Evolutionary conservation across 2,797 vertebrate species (phyloP).

Genomic region (Forpus xanthops): DNA sequence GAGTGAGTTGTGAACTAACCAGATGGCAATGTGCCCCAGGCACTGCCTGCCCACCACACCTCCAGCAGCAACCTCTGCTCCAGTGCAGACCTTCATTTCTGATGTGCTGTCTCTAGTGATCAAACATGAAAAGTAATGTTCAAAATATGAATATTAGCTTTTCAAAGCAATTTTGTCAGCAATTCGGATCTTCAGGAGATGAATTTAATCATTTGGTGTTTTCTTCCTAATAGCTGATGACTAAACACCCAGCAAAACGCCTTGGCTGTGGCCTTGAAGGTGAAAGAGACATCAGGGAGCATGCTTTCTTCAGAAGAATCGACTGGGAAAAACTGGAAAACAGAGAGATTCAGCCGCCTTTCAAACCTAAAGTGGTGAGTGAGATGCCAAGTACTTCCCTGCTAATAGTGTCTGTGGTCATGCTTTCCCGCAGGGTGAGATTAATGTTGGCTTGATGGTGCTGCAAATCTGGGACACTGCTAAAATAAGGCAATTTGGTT

Average conservation of each 20-base stretch:
- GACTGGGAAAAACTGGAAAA: constrained; percentile 93
- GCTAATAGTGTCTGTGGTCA: background rate
- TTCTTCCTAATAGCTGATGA: constrained; percentile 85
- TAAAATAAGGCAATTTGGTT: background rate
- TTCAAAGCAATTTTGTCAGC: background rate
- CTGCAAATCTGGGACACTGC: background rate
- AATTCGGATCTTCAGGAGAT: background rate
- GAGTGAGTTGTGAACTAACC: background rate
- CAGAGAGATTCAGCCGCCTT: constrained; percentile 93
- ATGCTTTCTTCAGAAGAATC: constrained; percentile 94
- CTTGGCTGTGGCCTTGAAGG: constrained; percentile 91
- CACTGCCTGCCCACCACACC: background rate
- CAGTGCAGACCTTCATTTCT: background rate
- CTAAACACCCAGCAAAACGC: constrained; percentile 92
- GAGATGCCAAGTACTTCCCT: background rate
- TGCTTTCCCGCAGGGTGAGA: background rate
- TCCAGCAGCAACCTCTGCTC: background rate
- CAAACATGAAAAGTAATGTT: background rate
- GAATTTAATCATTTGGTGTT: background rate
- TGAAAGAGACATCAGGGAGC: constrained; percentile 90
- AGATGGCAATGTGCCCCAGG: background rate
- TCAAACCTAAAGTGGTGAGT: constrained; percentile 97
- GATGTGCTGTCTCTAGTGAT: background rate
- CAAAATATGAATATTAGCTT: background rate
- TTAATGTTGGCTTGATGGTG: background rate